These are phyloP conservation scores for Caenorhabditis angaria DNA, from an alignment of 2,888 invertebrate species.

Conservation along the genomic window DNA sequence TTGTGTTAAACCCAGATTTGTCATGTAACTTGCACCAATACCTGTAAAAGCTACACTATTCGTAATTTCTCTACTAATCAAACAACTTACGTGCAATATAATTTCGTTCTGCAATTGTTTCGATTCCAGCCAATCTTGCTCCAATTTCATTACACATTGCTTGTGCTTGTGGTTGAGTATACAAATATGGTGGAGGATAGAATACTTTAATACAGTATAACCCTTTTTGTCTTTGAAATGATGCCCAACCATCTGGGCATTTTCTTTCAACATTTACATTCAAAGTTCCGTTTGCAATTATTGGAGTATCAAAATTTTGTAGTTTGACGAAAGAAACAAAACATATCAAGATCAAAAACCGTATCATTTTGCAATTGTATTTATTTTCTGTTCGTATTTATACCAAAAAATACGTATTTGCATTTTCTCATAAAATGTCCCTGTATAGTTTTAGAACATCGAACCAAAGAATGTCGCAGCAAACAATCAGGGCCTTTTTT, in stretches of 20 bases:
- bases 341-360: not conserved
- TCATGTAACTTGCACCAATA: no score
- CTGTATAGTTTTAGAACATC: no score
- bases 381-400: not conserved
- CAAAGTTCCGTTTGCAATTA: not conserved
- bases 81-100: not conserved
- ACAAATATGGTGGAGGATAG: not conserved
- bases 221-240: not conserved
- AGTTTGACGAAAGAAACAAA: not conserved
- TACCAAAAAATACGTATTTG: not conserved
- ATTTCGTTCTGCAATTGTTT: not conserved
- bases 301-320: not conserved
- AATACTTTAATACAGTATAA: not conserved
- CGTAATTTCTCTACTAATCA: not conserved
- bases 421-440: conserved; percentile 7
- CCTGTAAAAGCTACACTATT: no score
- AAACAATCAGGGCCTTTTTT: not conserved
- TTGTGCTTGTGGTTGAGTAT: not conserved
- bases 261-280: not conserved
- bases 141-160: not conserved
- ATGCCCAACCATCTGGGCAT: not conserved
- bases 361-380: no score
- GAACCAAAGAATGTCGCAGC: not conserved
- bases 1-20: no score
- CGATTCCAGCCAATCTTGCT: not conserved